Conservation (phyloP, 2,797 vertebrate genomes). For the Myotis planiceps region DNA sequence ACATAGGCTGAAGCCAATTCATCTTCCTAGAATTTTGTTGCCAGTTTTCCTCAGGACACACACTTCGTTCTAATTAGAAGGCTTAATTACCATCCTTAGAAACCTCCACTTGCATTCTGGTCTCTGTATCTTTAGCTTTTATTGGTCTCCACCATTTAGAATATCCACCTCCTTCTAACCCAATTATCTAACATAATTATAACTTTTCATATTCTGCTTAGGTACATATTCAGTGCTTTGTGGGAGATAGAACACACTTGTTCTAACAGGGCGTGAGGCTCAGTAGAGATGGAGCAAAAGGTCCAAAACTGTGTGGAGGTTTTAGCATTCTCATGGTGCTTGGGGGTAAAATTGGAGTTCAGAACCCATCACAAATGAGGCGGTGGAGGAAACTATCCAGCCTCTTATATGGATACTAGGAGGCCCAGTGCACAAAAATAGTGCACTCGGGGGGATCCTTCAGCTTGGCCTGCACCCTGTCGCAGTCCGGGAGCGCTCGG, state of each 20-base stretch:
- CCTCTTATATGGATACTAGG: neutral
- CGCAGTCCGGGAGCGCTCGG: accelerated
- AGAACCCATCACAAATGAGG: neutral
- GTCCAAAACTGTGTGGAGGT: neutral
- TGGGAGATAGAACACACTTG: neutral
- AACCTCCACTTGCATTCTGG: neutral
- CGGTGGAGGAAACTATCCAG: neutral
- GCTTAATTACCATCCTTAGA: neutral
- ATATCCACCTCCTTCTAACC: neutral
- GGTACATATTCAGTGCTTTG: neutral
- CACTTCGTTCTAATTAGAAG: neutral
- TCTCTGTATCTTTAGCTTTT: neutral
- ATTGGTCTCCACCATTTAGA: neutral
- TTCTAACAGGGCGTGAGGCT: neutral
- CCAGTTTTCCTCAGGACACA: neutral
- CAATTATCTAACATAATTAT: neutral
- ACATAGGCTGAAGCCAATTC: neutral
- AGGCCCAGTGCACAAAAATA: too few relatives aligned
- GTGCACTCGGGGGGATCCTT: too few relatives aligned
- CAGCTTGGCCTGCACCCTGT: too few relatives aligned
- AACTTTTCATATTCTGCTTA: neutral
- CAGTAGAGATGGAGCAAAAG: neutral
- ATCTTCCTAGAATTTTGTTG: neutral
- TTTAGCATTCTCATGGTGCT: neutral
- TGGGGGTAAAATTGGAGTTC: neutral